A percentile compares a stretch with the other conserved stretches of the same genome.
These are phyloP conservation scores for Entomobrya multifasciata DNA, from an alignment of 2,888 invertebrate genomes.

Conservation along the genomic window DNA sequence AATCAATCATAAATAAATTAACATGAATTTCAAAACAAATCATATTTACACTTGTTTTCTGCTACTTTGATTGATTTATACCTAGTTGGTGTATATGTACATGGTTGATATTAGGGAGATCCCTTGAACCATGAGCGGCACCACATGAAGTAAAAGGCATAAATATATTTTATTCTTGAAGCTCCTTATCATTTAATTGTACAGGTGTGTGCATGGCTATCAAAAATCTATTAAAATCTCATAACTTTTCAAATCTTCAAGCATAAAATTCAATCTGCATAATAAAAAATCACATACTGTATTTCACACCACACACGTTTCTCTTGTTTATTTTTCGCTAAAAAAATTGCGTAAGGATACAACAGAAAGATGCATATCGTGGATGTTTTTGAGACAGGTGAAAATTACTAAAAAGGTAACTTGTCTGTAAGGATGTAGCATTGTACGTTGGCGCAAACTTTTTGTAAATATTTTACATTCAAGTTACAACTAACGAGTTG, in stretches of 20 bases:
- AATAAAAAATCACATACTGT: constrained; percentile 1
- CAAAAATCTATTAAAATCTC: constrained; percentile 22
- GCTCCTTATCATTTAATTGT: too few relatives aligned
- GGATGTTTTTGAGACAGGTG: constrained; percentile 34
- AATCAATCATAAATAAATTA: too few relatives aligned
- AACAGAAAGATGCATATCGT: constrained; percentile 17
- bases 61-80: too few relatives aligned
- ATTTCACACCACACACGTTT: constrained; percentile 34
- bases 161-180: too few relatives aligned
- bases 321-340: constrained; percentile 9
- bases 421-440: too few relatives aligned
- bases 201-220: background rate
- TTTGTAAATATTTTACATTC: background rate
- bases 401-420: constrained; percentile 39
- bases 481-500: constrained; percentile 6
- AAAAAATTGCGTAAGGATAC: constrained; percentile 20
- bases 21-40: too few relatives aligned
- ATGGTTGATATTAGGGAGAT: too few relatives aligned
- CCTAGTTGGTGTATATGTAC: too few relatives aligned
- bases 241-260: constrained; percentile 5
- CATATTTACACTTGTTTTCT: too few relatives aligned
- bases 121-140: too few relatives aligned
- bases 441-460: background rate
- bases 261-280: background rate
- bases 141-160: too few relatives aligned